Evolutionary conservation across 1,140 invertebrate species (phyloP).

Genomic region (Drosophila nigrodunni): DNA sequence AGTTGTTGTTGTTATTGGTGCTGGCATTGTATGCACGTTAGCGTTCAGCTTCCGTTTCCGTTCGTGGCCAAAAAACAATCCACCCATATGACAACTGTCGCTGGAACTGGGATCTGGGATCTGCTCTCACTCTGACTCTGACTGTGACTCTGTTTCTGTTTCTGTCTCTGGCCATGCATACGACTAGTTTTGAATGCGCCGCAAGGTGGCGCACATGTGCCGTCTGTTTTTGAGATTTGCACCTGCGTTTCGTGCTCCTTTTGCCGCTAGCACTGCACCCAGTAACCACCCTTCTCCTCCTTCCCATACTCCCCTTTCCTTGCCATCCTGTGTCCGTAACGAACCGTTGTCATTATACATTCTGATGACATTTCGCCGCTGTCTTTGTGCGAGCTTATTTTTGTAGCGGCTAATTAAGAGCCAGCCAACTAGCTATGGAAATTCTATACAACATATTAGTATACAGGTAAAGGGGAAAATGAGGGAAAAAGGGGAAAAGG

Average conservation of each 20-base stretch:
- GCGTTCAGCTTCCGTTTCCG: conserved; percentile 75
- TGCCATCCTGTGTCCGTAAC: conserved; percentile 12
- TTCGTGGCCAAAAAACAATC: conserved; percentile 68
- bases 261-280: conserved; percentile 2
- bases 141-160: neutral
- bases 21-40: conserved; percentile 60
- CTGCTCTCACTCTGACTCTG: neutral
- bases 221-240: conserved; percentile 64
- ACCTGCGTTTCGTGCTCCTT: conserved; percentile 30
- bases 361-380: conserved; percentile 73
- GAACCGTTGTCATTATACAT: conserved; percentile 73
- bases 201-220: conserved; percentile 69
- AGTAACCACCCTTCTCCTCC: neutral
- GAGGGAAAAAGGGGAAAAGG: neutral
- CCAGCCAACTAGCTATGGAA: conserved; percentile 49
- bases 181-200: conserved; percentile 60
- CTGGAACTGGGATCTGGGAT: conserved; percentile 15
- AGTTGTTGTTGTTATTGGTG: conserved; percentile 36
- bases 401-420: conserved; percentile 72
- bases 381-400: conserved; percentile 64
- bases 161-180: conserved; percentile 55
- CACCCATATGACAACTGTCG: conserved; percentile 79
- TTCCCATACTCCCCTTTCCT: neutral
- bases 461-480: neutral
- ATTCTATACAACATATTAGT: conserved; percentile 54